Percentiles rank a stretch among this genome's conserved stretches.
phyloP scores from a whole-genome alignment of 2,113 vertebrate genomes.

The Bambusicola thoracicus region DNA sequence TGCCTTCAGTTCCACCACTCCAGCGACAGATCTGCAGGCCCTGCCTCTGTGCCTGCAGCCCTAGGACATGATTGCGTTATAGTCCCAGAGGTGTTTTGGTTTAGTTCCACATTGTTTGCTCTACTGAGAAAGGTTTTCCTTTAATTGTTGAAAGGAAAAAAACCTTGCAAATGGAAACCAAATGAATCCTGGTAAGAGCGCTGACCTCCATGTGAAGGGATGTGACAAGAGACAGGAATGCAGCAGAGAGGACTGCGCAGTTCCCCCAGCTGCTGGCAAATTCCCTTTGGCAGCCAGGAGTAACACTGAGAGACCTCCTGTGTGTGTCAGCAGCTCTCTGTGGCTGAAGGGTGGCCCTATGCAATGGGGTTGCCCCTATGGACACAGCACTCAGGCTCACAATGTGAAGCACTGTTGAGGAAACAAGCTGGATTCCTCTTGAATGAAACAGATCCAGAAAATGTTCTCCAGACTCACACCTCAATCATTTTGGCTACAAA shows the following conservation, averaged over 20 bases:
- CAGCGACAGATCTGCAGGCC: background rate
- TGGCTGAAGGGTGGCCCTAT: fast-evolving
- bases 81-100: background rate
- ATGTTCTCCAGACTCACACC: background rate
- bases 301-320: background rate
- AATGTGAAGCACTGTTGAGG: background rate
- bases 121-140: background rate
- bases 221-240: background rate
- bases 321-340: fast-evolving
- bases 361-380: background rate
- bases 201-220: background rate
- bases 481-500: no score
- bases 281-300: background rate
- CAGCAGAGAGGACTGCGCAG: background rate
- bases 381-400: background rate
- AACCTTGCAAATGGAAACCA: background rate
- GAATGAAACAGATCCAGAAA: background rate
- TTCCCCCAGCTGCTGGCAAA: background rate
- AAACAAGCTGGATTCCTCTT: background rate
- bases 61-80: background rate
- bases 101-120: background rate
- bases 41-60: background rate
- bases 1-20: background rate
- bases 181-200: background rate
- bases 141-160: background rate